Evolutionary conservation across 2,113 vertebrate species (phyloP), one percentile per base, ranked within the genome.

Genomic region (Petroica traversi): DNA sequence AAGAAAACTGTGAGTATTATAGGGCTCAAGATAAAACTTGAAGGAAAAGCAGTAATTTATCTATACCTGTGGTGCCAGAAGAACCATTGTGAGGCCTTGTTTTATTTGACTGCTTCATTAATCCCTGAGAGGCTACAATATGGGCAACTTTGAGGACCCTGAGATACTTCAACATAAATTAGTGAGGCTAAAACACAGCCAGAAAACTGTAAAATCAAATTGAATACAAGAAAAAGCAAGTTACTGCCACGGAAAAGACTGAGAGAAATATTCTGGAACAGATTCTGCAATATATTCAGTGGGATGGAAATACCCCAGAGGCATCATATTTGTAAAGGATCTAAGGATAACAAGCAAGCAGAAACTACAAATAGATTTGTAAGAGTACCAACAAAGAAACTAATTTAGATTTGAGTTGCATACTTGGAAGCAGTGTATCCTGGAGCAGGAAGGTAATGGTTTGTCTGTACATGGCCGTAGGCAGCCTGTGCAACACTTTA

Each of bases 231-330:
- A 87, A 59, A 94, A 91, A 81, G 14, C 61, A 89, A 89, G 31
- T 23, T 89, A 84, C 73, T 62, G 34, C 43, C 85, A 52, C 6
- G 51, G 41, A 83, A 93, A 90, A 64, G 46, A 63, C 40, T 13
- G 14, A 73, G 31, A 94, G 38, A 92, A 89, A 72, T 61, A 95
- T 38, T 69, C 49, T 79, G 77, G 48, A 93, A 91, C 18, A 79
- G 52, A 81, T 80, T 95, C 83, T 91, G 64, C 59, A 94, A 95
- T 59, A 75, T 26, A 84, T 78, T 92, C 61, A 72, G 33, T 31
- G 64, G 61, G 69, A 91, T 51, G 34, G 76, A 72, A 91, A 91
- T 64, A 89, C 33, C 64, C 62, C n/a, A 77, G 58, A 81, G 40
- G n/a, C 69, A 78, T 62, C 62, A 43, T 67, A 74, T 84, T 87